Percentiles rank a stretch among this genome's conserved stretches.
Evolutionary conservation across 2,113 vertebrate genomes (phyloP).

Genomic region (Dasypus novemcinctus): DNA sequence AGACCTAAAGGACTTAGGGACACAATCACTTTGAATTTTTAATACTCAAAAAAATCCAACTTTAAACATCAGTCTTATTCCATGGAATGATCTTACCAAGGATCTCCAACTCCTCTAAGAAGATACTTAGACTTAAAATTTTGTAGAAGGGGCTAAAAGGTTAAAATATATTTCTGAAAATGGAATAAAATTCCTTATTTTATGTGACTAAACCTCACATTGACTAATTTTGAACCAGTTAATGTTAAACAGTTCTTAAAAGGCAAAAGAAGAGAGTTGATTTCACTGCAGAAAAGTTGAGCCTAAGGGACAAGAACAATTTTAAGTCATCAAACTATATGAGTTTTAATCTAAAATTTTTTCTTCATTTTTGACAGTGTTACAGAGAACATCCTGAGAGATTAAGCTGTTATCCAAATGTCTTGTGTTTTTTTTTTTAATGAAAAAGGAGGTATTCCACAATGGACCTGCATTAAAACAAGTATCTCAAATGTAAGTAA

Average conservation of each 20-base stretch:
- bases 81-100: neutral
- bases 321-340: neutral
- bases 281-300: neutral
- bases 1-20: neutral
- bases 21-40: neutral
- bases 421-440: neutral
- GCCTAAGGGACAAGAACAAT: neutral
- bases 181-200: slow-evolving; percentile 46
- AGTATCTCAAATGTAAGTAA: neutral
- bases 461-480: neutral
- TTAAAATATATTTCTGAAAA: slow-evolving; percentile 1
- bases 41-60: neutral
- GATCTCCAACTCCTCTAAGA: slow-evolving; percentile 9
- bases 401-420: neutral
- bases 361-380: slow-evolving; percentile 14
- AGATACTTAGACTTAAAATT: neutral
- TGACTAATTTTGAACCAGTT: slow-evolving; percentile 41
- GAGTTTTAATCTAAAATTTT: slow-evolving; percentile 21
- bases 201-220: neutral
- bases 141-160: neutral
- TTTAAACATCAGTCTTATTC: slow-evolving; percentile 22
- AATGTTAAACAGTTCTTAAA: slow-evolving; percentile 14
- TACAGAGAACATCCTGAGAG: neutral
- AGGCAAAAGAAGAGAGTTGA: slow-evolving; percentile 25
- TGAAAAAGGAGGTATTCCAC: neutral